phyloP scores from a whole-genome alignment of 1,140 invertebrate species.

The Drosophila ironensis region DNA sequence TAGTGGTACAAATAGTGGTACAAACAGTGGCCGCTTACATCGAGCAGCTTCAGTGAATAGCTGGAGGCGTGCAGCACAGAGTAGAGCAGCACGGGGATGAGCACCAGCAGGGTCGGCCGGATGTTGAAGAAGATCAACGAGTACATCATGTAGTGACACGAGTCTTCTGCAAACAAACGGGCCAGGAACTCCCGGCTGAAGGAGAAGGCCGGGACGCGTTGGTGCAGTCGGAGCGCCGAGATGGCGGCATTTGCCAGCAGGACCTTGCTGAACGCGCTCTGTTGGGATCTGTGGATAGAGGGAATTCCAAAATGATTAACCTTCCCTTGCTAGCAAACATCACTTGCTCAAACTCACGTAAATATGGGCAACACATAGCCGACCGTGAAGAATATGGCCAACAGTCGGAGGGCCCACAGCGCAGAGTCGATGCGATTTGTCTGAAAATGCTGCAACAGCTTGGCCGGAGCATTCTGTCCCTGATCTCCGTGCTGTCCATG shows the following conservation, averaged over 20 bases:
- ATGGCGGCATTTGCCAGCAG: conserved; percentile 95
- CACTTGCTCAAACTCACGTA: conserved; percentile 85
- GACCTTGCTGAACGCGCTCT: conserved; percentile 94
- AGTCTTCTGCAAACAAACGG: conserved; percentile 93
- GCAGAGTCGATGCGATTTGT: conserved; percentile 93
- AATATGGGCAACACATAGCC: conserved; percentile 94
- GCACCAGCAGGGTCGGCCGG: conserved; percentile 92
- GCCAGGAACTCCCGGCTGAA: conserved; percentile 91
- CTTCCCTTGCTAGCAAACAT: too few species aligned
- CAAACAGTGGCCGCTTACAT: conserved; percentile 86
- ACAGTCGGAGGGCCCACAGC: conserved; percentile 91
- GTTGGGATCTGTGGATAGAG: conserved; percentile 85
- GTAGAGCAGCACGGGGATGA: conserved; percentile 94
- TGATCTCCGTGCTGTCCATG: conserved; percentile 34
- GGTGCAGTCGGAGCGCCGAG: conserved; percentile 95
- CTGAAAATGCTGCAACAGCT: conserved; percentile 88
- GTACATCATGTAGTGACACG: conserved; percentile 97
- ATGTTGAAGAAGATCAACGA: conserved; percentile 96
- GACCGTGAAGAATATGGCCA: conserved; percentile 91
- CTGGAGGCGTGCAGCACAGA: conserved; percentile 94
- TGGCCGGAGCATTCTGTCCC: conserved; percentile 83
- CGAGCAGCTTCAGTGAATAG: conserved; percentile 92
- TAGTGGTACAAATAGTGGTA: neutral
- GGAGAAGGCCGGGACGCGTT: conserved; percentile 92
- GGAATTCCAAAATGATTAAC: too few species aligned